Evolutionary conservation across 2,113 vertebrate genomes (phyloP).

Genomic region (Accipiter cooperii): DNA sequence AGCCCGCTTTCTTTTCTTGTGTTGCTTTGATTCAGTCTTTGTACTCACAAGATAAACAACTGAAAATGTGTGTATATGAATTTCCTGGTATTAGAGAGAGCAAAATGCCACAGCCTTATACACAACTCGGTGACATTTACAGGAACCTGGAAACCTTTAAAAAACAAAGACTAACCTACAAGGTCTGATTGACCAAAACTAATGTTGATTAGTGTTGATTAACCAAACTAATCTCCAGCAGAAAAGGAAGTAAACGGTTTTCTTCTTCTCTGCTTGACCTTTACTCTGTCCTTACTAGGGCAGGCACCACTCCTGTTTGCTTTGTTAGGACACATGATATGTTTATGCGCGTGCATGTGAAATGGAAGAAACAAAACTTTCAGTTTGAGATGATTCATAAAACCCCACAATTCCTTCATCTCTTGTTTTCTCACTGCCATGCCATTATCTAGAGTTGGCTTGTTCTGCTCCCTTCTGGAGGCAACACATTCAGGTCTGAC

Average conservation of each 20-base stretch:
- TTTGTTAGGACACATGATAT: not conserved
- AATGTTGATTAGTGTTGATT: not conserved
- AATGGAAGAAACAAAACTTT: not conserved
- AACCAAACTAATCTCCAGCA: not conserved
- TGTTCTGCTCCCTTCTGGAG: not conserved
- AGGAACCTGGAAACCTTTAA: not conserved
- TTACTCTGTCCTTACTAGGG: not conserved
- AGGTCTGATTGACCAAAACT: not conserved
- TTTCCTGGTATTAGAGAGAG: conserved; percentile 28
- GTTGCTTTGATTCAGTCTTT: not conserved
- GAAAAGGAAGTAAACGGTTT: not conserved
- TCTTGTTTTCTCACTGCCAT: not conserved
- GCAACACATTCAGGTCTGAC: not conserved
- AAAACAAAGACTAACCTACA: not conserved
- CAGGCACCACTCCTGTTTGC: not conserved
- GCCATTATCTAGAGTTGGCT: not conserved
- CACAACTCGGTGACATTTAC: not conserved
- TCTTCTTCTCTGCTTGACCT: not conserved
- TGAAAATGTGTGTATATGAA: not conserved
- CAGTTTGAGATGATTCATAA: not conserved
- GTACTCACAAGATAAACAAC: conserved; percentile 8
- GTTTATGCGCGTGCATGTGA: not conserved
- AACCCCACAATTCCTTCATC: not conserved
- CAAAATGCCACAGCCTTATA: conserved; percentile 24
- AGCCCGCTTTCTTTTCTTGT: not conserved